Percentiles rank a stretch among this genome's conserved stretches.
These are phyloP conservation scores for Octopus sinensis DNA, from an alignment of 1,140 invertebrate genomes.

Conservation along the genomic window DNA sequence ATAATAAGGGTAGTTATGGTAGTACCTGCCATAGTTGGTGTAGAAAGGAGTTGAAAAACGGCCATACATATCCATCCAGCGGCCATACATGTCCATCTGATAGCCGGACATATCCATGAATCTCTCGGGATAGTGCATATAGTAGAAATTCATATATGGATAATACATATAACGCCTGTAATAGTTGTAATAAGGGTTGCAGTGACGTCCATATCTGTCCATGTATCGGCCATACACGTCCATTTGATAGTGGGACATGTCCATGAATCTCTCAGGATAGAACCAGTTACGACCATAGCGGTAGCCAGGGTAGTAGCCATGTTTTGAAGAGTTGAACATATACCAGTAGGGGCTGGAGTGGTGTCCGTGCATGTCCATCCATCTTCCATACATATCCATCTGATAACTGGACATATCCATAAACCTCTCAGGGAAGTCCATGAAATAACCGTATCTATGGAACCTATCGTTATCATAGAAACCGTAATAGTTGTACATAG, in stretches of 20 bases:
- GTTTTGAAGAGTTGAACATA: not conserved
- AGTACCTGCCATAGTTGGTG: not conserved
- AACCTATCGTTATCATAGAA: not conserved
- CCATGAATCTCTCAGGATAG: not conserved
- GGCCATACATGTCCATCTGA: not conserved
- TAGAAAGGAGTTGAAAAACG: too few species aligned
- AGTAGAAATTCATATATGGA: too few species aligned
- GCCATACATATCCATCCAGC: not conserved
- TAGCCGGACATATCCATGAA: too few species aligned
- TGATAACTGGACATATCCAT: slow-evolving; percentile 1
- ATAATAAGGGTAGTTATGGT: not conserved
- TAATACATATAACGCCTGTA: too few species aligned
- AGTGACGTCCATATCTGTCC: not conserved
- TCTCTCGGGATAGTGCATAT: too few species aligned
- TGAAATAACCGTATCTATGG: not conserved
- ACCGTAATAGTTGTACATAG: not conserved
- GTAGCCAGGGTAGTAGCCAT: not conserved
- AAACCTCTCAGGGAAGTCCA: slow-evolving; percentile 2
- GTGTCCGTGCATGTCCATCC: not conserved
- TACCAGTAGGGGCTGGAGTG: not conserved
- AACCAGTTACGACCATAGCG: not conserved
- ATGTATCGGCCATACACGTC: not conserved
- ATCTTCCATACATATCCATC: slow-evolving; percentile 3
- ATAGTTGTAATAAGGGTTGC: not conserved
- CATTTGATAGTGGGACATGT: not conserved